These are phyloP conservation scores for Cryptoleucopteryx plumbea DNA, from an alignment of 2,113 vertebrate species.

Conservation along the genomic window DNA sequence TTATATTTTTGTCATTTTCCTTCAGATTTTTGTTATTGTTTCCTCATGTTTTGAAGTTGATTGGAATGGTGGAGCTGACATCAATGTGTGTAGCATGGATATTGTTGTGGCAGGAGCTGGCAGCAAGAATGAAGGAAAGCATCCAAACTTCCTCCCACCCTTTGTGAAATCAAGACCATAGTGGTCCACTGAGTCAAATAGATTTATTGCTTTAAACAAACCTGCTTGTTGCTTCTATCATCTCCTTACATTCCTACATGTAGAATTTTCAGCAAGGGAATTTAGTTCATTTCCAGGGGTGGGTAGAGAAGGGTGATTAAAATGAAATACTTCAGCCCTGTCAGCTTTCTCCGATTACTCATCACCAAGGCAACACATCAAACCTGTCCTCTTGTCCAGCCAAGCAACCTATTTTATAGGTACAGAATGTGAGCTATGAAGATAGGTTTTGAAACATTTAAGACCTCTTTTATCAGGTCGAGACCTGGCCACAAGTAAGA, in stretches of 20 bases:
- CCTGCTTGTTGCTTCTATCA: neutral
- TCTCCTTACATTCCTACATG: neutral
- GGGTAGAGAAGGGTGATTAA: neutral
- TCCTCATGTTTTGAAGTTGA: neutral
- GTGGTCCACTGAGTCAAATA: neutral
- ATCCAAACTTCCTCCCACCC: neutral
- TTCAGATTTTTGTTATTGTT: neutral
- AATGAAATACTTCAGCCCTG: neutral
- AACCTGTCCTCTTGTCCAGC: neutral
- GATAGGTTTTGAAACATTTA: neutral
- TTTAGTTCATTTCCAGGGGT: neutral
- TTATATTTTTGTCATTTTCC: neutral
- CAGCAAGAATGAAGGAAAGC: neutral
- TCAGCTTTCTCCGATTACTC: neutral
- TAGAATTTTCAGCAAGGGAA: neutral
- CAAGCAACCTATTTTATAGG: neutral
- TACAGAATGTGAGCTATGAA: neutral
- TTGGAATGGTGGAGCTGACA: neutral
- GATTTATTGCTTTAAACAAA: neutral
- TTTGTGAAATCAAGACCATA: neutral
- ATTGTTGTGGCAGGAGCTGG: neutral
- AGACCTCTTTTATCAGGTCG: neutral
- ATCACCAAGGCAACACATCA: neutral
- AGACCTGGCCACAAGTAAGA: neutral
- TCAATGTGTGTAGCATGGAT: neutral